phyloP scores from a whole-genome alignment of 2,888 invertebrate genomes.

The Leucophenga maculata region DNA sequence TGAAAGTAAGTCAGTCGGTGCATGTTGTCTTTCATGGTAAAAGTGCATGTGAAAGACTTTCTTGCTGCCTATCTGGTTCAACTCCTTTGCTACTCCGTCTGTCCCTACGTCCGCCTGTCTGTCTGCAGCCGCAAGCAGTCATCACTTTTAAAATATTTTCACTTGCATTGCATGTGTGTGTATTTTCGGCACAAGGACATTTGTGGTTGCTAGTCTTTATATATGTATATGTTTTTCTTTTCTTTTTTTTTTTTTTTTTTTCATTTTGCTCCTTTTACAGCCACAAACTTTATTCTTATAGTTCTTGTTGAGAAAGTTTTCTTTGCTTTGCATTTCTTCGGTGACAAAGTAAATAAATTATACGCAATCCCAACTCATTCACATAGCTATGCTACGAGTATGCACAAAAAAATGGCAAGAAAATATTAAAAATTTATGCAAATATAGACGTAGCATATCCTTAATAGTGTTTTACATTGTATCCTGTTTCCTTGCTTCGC shows the following conservation, averaged over 20 bases:
- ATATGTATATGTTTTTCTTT: too few species aligned
- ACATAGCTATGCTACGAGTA: background rate
- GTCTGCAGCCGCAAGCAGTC: conserved; percentile 15
- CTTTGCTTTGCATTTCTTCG: background rate
- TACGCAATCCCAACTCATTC: background rate
- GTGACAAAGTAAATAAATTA: conserved; percentile 27
- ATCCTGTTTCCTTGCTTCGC: conserved; percentile 9
- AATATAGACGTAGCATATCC: conserved; percentile 31
- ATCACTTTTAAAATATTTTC: conserved; percentile 18
- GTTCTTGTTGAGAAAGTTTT: conserved; percentile 16
- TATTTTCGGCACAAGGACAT: conserved; percentile 41
- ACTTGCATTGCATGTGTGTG: conserved; percentile 16
- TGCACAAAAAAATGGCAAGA: conserved; percentile 22
- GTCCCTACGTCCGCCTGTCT: background rate
- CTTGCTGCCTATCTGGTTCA: background rate
- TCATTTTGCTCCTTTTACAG: background rate
- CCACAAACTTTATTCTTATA: background rate
- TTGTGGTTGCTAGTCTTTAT: conserved; percentile 31
- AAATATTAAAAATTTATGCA: conserved; percentile 31
- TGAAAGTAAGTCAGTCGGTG: conserved; percentile 8
- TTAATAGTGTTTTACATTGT: conserved; percentile 22
- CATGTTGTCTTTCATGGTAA: conserved; percentile 2
- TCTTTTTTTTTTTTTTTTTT: conserved; percentile 26
- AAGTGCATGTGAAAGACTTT: conserved; percentile 18
- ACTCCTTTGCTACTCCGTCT: background rate